Evolutionary conservation across 2,888 invertebrate genomes (phyloP).

Genomic region (Meloe dianella): DNA sequence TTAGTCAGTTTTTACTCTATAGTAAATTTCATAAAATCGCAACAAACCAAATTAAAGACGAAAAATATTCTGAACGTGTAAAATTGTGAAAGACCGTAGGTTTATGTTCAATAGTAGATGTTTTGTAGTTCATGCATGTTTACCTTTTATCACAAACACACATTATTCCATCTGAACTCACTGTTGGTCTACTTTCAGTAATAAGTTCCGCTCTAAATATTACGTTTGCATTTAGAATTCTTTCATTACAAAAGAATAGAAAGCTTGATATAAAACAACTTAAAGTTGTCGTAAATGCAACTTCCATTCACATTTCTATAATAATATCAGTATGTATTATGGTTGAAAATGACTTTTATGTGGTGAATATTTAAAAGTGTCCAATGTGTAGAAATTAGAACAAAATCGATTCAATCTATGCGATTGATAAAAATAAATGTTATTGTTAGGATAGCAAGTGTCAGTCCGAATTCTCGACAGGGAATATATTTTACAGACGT

Average conservation of each 20-base stretch:
- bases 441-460: too few species aligned
- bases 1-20: not conserved
- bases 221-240: not conserved
- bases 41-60: not conserved
- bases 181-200: slow-evolving; percentile 1
- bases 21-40: not conserved
- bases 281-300: not conserved
- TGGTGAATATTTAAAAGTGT: too few species aligned
- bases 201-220: slow-evolving; percentile 2
- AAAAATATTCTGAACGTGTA: too few species aligned
- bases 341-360: too few species aligned
- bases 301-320: not conserved
- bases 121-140: not conserved
- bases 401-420: too few species aligned
- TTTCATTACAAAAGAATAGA: not conserved
- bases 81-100: too few species aligned
- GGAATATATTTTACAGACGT: too few species aligned
- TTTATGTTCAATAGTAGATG: not conserved
- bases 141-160: slow-evolving; percentile 2
- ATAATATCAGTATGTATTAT: too few species aligned
- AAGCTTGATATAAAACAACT: not conserved
- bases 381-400: too few species aligned
- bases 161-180: slow-evolving; percentile 2
- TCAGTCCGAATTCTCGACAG: too few species aligned
- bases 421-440: too few species aligned